Conservation (phyloP, 1,140 invertebrate species). For the Drosophila murphyi region DNA sequence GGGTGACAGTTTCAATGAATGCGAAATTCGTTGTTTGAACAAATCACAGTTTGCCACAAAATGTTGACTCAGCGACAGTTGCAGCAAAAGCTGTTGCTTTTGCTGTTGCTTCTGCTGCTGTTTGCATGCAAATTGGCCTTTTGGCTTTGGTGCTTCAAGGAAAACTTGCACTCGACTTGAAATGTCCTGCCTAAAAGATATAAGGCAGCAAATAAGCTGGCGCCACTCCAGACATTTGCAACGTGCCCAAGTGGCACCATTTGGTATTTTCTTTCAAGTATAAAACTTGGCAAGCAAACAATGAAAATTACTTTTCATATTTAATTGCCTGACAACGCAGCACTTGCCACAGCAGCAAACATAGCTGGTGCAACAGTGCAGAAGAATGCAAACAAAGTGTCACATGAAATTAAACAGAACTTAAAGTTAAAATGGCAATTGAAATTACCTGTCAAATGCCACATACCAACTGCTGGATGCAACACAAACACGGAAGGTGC, state of each 20-base stretch:
- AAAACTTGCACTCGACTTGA: background rate
- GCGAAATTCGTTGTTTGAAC: slow-evolving; percentile 41
- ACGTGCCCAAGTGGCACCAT: slow-evolving; percentile 31
- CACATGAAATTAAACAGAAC: slow-evolving; percentile 66
- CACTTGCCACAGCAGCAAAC: background rate
- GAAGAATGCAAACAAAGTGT: slow-evolving; percentile 61
- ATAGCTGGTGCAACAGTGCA: slow-evolving; percentile 16
- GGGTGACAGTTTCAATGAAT: slow-evolving; percentile 67
- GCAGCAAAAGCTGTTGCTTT: background rate
- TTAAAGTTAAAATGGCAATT: slow-evolving; percentile 55
- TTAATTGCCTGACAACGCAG: slow-evolving; percentile 62
- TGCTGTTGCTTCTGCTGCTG: background rate
- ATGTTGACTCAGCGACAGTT: slow-evolving; percentile 25
- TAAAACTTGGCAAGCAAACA: slow-evolving; percentile 50
- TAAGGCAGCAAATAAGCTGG: slow-evolving; percentile 60
- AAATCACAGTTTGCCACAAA: slow-evolving; percentile 42
- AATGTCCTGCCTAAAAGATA: slow-evolving; percentile 44
- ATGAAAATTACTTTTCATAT: slow-evolving; percentile 79
- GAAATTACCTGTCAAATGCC: slow-evolving; percentile 51
- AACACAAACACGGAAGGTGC: slow-evolving; percentile 63
- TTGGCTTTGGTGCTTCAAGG: slow-evolving; percentile 18
- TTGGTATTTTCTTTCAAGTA: slow-evolving; percentile 13
- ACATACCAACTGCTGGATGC: slow-evolving; percentile 26
- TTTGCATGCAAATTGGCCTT: slow-evolving; percentile 51
- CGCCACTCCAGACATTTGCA: slow-evolving; percentile 23